Evolutionary conservation across 2,113 vertebrate species (phyloP), one percentile per base, ranked within the genome.

Genomic region (human (Homo sapiens)): DNA sequence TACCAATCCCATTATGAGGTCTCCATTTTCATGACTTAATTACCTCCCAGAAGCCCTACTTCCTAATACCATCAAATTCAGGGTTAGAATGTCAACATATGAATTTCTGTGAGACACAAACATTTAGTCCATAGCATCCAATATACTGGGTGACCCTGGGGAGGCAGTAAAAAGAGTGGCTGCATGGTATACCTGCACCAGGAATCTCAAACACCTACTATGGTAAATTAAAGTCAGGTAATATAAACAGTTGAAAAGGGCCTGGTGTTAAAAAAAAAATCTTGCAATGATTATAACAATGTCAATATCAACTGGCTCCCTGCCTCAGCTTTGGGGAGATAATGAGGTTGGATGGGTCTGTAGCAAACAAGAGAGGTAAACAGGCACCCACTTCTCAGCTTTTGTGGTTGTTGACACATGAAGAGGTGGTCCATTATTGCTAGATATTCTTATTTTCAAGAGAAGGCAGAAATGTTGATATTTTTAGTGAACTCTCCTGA

Each of bases 151-250:
- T 68, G 78, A 5, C 6, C 61, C 43, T 18, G 25, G 45, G 30
- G 52, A 57, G 8, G 14, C 9, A 11, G 18, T 2, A 17, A 6
- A 68, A 66, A n/a, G n/a, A 16, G 40, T 9, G 32, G 12, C 22
- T 17, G 4, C 5, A 0, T 52, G 16, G 13, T 18, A 11, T 0
- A 35, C 30, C n/a, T 57, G 0, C 0, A 4, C 9, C 4, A 30
- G 20, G 22, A 12, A 7, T 35, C 89, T 84, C 73, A 32, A 61
- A 8, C 35, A 94, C 14, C 25, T 45, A 7, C 17, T 2, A 5
- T 18, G 20, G 25, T 55, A 55, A 55, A 55, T 20, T 16, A 48
- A 87, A 95, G 59, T 6, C 75, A 87, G 48, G 13, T 35, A 52
- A 79, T 7, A 18, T 9, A 57, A n/a, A 45, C 27, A 73, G n/a